Evolutionary conservation across 2,113 vertebrate genomes (phyloP).

Genomic region (Oreocharis arfaki): DNA sequence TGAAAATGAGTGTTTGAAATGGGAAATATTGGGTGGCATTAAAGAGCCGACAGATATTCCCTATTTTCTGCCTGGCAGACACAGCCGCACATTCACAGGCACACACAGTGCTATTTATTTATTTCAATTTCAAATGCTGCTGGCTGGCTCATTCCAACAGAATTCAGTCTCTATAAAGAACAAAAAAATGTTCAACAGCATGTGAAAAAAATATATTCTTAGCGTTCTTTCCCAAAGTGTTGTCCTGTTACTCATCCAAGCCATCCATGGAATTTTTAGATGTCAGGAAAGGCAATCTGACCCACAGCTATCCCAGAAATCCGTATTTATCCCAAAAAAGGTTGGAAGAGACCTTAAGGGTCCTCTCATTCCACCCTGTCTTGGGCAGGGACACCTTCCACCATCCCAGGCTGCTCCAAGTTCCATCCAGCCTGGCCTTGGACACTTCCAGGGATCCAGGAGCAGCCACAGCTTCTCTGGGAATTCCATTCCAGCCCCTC

Average conservation of each 20-base stretch:
- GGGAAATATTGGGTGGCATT: background rate
- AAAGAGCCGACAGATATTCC: background rate
- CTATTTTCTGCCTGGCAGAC: constrained; percentile 9
- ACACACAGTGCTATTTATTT: background rate
- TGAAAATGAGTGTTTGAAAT: background rate
- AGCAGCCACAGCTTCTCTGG: background rate
- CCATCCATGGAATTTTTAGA: background rate
- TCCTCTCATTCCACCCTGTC: background rate
- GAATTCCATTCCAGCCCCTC: background rate
- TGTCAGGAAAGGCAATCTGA: background rate
- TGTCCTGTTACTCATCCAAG: background rate
- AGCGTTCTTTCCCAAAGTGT: background rate
- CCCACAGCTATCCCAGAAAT: background rate
- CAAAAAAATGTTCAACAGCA: background rate
- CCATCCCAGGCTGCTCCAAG: background rate
- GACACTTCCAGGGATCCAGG: background rate
- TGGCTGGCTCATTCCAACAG: background rate
- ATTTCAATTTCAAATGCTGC: background rate
- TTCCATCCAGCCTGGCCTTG: background rate
- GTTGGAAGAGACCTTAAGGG: background rate
- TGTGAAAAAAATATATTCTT: background rate
- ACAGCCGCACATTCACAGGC: background rate
- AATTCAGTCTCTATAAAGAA: background rate
- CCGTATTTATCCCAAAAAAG: background rate
- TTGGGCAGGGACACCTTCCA: background rate